Percentiles rank a stretch among this genome's conserved stretches.
Evolutionary conservation across 2,888 invertebrate species (phyloP).

Genomic region (Galeruca laticollis): DNA sequence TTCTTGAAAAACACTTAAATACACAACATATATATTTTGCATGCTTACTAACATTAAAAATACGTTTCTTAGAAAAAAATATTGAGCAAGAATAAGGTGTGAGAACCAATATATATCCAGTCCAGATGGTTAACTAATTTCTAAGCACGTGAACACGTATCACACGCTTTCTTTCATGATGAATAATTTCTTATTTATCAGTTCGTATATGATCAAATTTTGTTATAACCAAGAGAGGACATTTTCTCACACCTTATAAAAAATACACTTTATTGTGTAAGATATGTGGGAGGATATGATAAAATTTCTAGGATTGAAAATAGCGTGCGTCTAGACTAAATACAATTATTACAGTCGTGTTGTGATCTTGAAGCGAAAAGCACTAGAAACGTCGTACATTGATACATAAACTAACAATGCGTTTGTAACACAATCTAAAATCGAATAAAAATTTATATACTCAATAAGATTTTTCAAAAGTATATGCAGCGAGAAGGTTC

Average conservation of each 20-base stretch:
- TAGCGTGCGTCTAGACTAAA: constrained; percentile 63
- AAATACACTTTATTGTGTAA: constrained; percentile 43
- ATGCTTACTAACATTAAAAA: constrained; percentile 27
- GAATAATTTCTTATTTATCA: no score
- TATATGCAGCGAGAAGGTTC: neutral
- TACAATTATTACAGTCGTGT: constrained; percentile 65
- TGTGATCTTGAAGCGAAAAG: constrained; percentile 67
- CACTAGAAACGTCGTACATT: constrained; percentile 64
- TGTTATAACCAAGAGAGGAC: neutral
- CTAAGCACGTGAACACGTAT: no score
- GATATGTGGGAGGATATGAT: constrained; percentile 57
- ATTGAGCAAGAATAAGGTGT: constrained; percentile 44
- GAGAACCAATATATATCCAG: constrained; percentile 14
- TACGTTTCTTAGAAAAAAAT: constrained; percentile 37
- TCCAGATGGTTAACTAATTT: neutral
- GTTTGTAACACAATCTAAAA: constrained; percentile 41
- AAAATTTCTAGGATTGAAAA: constrained; percentile 49
- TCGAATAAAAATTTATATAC: neutral
- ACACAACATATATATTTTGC: constrained; percentile 13
- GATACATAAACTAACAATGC: constrained; percentile 59
- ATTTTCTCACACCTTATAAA: constrained; percentile 5
- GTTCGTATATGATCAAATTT: no score
- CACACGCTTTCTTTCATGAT: no score
- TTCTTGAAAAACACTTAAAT: constrained; percentile 48
- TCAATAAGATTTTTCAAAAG: constrained; percentile 1